Evolutionary conservation across 2,113 vertebrate genomes (phyloP).

Genomic region (Glaucidium brasilianum): DNA sequence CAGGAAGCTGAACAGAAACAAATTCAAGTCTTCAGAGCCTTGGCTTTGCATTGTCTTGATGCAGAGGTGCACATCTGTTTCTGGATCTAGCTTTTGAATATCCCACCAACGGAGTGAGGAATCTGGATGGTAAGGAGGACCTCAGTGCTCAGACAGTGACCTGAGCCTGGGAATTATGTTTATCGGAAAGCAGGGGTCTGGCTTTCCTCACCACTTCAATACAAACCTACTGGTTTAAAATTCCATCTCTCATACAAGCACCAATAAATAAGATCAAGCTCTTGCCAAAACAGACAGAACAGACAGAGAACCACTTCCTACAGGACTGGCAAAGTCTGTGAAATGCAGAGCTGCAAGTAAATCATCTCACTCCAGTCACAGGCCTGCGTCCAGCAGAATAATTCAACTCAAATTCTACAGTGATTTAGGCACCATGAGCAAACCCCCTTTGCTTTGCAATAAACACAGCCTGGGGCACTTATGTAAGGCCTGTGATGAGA

Average conservation of each 20-base stretch:
- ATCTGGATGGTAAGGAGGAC: neutral
- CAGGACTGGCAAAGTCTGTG: neutral
- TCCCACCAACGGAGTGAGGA: neutral
- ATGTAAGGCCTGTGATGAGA: neutral
- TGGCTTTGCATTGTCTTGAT: neutral
- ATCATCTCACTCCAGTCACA: conserved; percentile 14
- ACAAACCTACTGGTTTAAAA: conserved; percentile 18
- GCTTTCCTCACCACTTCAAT: neutral
- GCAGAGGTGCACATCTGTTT: neutral
- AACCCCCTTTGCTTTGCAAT: neutral
- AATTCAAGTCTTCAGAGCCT: neutral
- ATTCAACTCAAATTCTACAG: neutral
- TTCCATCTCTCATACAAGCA: neutral
- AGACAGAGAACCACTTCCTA: conserved; percentile 28
- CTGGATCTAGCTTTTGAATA: neutral
- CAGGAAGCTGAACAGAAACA: neutral
- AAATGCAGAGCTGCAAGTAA: conserved; percentile 11
- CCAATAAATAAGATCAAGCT: conserved; percentile 22
- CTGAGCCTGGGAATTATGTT: neutral
- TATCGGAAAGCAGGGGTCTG: conserved; percentile 28
- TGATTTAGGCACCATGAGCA: neutral
- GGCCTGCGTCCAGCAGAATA: neutral
- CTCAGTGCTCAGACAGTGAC: neutral
- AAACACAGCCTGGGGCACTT: neutral
- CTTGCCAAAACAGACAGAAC: conserved; percentile 35